phyloP scores from a whole-genome alignment of 2,797 vertebrate species.

The Remorina albescens region DNA sequence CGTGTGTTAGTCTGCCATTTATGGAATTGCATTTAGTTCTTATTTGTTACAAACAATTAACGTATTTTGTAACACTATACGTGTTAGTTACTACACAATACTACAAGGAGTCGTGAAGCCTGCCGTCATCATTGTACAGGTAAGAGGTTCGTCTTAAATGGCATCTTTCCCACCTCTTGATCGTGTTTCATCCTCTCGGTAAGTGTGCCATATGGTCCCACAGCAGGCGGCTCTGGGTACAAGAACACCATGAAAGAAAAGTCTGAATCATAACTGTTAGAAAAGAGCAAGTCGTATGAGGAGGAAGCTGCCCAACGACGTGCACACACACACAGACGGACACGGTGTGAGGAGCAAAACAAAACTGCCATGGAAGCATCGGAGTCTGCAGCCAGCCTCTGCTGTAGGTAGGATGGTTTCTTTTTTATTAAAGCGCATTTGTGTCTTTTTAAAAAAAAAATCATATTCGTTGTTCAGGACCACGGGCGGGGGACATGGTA shows the following conservation, averaged over 20 bases:
- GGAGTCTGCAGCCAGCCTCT: background rate
- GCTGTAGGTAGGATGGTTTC: background rate
- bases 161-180: slow-evolving; percentile 19
- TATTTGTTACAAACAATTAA: no score
- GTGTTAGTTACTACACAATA: no score
- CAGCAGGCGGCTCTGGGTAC: slow-evolving; percentile 71
- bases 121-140: background rate
- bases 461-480: slow-evolving; percentile 10
- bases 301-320: slow-evolving; percentile 30
- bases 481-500: background rate
- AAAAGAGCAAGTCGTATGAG: slow-evolving; percentile 59
- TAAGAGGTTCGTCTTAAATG: slow-evolving; percentile 27
- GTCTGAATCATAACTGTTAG: slow-evolving; percentile 60
- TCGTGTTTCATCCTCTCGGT: slow-evolving; percentile 40
- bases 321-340: background rate
- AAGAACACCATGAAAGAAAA: slow-evolving; percentile 54
- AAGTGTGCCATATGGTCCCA: slow-evolving; percentile 78
- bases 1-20: no score
- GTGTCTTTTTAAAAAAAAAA: background rate
- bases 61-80: background rate
- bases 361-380: background rate
- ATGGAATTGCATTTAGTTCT: background rate
- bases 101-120: no score
- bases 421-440: background rate
- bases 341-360: background rate